Evolutionary conservation across 2,888 invertebrate species (phyloP), one percentile per base, ranked within the genome.

Genomic region (Drosophila bunnanda): DNA sequence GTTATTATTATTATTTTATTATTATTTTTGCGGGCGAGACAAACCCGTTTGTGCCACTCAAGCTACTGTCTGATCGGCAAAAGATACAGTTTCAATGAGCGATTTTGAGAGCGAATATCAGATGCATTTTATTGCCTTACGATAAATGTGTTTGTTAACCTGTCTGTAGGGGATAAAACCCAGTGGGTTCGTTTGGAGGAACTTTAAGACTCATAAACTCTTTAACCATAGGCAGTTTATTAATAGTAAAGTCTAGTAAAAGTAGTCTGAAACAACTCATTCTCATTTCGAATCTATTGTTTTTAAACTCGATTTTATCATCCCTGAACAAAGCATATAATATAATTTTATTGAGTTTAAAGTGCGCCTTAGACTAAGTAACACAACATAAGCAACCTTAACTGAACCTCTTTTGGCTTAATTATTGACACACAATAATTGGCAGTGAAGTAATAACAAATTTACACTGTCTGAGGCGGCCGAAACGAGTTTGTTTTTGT

Each of bases 391-490:
- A 50, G 20, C 17, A 43, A 66, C 48, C 34, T 67, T 56, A 50
- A 68, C 69, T 50, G 57, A 57, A 43, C 39, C 22, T 30, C 39
- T 32, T 67, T 41, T 41, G 56, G 41, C 48, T 69, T 69, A 50
- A 66, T 55, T 67, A 67, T 67, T 67, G 67, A 56, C 67, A 67
- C 55, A 55, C 38, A 44, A 28, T 39, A 54, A 54, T 67, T 34
- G 38, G 32, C 15, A n/a, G 53, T n/a, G 38, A 46, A 66, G 55
- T 67, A 68, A 67, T 55, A 66, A 67, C 69, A 66, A 55, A 55
- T 68, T 39, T 46, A 39, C 39, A 66, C 46, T 28, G 55, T 55
- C 56, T 67, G 50, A 41, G 30, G 50, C 30, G 22, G 57, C 30
- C 56, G n/a, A 67, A 68, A 67, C 67, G 20, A 32, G 66, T 67